Base-by-base conservation (phyloP, 1,140 invertebrate species). In the Achatina immaculata region DNA sequence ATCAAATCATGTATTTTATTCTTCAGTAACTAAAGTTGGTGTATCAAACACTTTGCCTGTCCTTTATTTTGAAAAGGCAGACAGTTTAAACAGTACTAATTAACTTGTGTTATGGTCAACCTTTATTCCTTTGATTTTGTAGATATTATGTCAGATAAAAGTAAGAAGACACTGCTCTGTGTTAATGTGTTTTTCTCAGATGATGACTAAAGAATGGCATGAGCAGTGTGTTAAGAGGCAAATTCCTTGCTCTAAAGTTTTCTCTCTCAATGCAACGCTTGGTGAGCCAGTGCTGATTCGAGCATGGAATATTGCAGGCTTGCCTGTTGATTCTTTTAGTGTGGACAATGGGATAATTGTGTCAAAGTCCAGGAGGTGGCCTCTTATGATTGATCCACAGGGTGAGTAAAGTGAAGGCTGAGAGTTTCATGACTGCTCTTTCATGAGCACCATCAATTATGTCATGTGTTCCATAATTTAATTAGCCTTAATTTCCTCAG, bases 341-440 rank as follows among this genome's bases (percentile, higher is more conserved):
- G 87, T 91, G 36, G 91, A 92, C 81, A 92, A 92, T 85, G 91
- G 91, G 81, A 92, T 92, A 73, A 90, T 92, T 45, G 90, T 92
- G 0, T 88, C 84, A 38, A 92, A 91, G 78, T 91, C 91, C 28
- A 79, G 90, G 48, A 83, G 91, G 75, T 92, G 91, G 91, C 91
- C 91, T 9, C 87, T 92, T 6, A 90, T 90, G 88, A 91, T 92
- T 86, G 91, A 92, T 86, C 91, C 91, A 62, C 91, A 92, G 86
- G 90, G 90, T 91, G 80, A 58, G 82, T 36, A 36, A 65, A n/a
- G n/a, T n/a, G n/a, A n/a, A n/a, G n/a, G n/a, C n/a, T n/a, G n/a
- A n/a, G 1, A n/a, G 14, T 40, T 45, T 1, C 38, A 74, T 36
- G 21, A 74, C 6, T 45, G 7, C 28, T 74, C 28, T 4, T 34